A percentile compares a stretch with the other conserved stretches of the same genome.
Evolutionary conservation across 2,797 vertebrate species (phyloP).

Genomic region (Amazonetta brasiliensis): DNA sequence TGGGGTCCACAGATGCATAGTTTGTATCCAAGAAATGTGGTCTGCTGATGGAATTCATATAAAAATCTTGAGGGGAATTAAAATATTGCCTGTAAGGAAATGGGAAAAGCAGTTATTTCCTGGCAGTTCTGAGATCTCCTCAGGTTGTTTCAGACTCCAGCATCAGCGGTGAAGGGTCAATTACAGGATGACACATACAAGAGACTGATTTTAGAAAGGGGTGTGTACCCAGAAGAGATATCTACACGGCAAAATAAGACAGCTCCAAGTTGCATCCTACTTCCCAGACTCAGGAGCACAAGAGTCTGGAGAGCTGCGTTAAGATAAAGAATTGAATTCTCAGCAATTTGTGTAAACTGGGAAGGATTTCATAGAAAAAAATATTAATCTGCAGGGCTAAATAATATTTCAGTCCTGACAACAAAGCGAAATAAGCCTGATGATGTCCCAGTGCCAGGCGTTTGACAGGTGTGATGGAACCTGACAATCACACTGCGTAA

Average conservation of each 20-base stretch:
- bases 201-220: not conserved
- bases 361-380: not conserved
- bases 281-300: not conserved
- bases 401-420: not conserved
- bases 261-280: not conserved
- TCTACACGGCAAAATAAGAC: not conserved
- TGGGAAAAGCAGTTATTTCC: slow-evolving; percentile 5
- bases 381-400: not conserved
- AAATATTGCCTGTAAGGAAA: slow-evolving; percentile 72
- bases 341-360: not conserved
- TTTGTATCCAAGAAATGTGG: slow-evolving; percentile 81
- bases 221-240: not conserved
- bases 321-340: not conserved
- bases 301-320: not conserved
- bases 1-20: slow-evolving; percentile 75
- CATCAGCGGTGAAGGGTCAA: not conserved
- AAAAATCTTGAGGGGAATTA: slow-evolving; percentile 64
- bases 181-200: not conserved
- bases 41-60: slow-evolving; percentile 47
- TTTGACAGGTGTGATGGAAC: not conserved
- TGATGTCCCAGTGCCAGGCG: fast-evolving
- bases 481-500: fast-evolving
- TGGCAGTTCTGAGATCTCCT: not conserved
- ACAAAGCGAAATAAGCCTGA: not conserved
- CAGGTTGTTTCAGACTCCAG: not conserved